Base-by-base conservation (phyloP, 2,888 invertebrate species). In the Acrocera orbiculus region DNA sequence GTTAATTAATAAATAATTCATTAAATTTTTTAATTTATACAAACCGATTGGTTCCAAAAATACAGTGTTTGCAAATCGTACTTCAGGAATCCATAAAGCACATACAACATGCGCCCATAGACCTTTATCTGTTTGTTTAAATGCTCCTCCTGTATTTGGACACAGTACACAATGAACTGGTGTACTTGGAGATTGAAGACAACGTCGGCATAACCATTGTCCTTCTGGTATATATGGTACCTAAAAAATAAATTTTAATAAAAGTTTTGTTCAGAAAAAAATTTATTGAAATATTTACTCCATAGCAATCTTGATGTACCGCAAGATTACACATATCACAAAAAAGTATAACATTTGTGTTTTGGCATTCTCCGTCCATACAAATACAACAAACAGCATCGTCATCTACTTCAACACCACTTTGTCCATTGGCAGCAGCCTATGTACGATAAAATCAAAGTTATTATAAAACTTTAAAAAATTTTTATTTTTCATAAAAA, bases 301-400 rank as follows among this genome's bases (percentile, higher is more conserved):
- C 96, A 61, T 96, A 96, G 53, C 96, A 96, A 58, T 95, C 93
- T 64, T 95, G 98, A 61, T 98, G 98, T 10, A 98, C 96, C 16
- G 98, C 93, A 43, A 98, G 65, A 62, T 98, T 96, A 61, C 98
- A 98, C 92, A 96, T 93, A 64, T 98, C 98, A 64, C 98, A 98
- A 64, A 98, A 98, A 32, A 98, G 67, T 46, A 98, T 98, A 28
- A 93, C 95, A 58, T 98, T 98, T 32, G 89, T 89, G 60, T 96
- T 96, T 59, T 95, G 89, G 56, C 95, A 96, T 57, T 96, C 96
- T 3, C 95, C 96, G 50, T 98, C 96, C 76, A 89, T 83, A 55
- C 98, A 98, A 46, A 98, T 95, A 52, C 92, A 93, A 54, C 98
- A 98, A 1, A 96, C 93, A 0, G 96, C 96, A 62, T 96, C 95